Evolutionary conservation across 2,113 vertebrate genomes (phyloP), one percentile per base, ranked within the genome.

Genomic region (Leucopsar rothschildi): DNA sequence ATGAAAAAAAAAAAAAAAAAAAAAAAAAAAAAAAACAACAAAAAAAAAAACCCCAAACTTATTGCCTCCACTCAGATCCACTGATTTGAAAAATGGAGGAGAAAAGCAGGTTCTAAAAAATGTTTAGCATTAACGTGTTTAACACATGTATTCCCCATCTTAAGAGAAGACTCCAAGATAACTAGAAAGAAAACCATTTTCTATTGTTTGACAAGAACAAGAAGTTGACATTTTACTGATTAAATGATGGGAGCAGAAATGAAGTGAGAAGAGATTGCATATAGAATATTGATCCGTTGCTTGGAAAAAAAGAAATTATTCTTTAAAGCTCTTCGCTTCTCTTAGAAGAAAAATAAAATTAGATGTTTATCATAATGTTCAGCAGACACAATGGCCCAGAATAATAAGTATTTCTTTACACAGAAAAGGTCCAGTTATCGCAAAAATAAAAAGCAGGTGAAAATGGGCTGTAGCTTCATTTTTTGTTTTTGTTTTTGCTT

Each of bases 401-500:
- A 1, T 24, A 66, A 15, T 31, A 78, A 52, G 10, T 78, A 2
- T 35, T 23, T 88, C 23, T 78, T 40, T 64, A 79, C 10, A 84
- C 9, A 2, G n/a, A 69, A 18, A 64, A 23, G 1, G 0, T 31
- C 8, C 44, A 91, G 33, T 21, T 78, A 29, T 15, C 9, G 2
- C 19, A 57, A 68, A 57, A 82, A 55, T 11, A 7, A 88, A 60
- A 71, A 47, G 0, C 0, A 14, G 14, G 15, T 19, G 39, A n/a
- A 23, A 39, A 61, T 29, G 27, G 10, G 0, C 3, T 39, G 12
- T 25, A 17, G 6, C 1, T 29, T 33, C 15, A 21, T 13, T 37
- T 16, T 55, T 45, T 47, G 21, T 17, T 33, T 56, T 56, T 29
- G 10, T 8, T 69, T 37, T 29, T 53, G 19, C 24, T 53, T 75